Percentiles rank a stretch among this genome's conserved stretches.
Conservation (phyloP, 2,113 vertebrate species). For the Tetrax tetrax region DNA sequence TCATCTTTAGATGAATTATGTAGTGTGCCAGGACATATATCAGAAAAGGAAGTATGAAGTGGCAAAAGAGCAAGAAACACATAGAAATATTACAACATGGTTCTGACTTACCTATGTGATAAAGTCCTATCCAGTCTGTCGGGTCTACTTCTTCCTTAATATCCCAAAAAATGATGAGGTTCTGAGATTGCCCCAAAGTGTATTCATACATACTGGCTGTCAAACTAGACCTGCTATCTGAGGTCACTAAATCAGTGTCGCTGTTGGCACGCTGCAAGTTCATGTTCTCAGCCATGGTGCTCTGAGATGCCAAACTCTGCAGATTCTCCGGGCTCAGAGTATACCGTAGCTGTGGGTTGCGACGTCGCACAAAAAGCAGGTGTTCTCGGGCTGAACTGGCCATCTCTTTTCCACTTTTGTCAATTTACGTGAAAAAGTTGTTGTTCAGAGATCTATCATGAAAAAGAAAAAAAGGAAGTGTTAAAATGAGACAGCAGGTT, state of each 20-base stretch:
- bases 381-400: conserved; percentile 89
- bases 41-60: neutral
- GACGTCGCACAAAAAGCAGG: conserved; percentile 86
- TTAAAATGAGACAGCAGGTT: neutral
- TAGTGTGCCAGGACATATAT: neutral
- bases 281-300: conserved; percentile 77
- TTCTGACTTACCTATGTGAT: conserved; percentile 91
- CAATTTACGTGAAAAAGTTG: conserved; percentile 39
- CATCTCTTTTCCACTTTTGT: conserved; percentile 61
- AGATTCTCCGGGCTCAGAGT: conserved; percentile 96
- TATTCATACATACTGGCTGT: conserved; percentile 94
- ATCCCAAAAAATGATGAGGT: conserved; percentile 98
- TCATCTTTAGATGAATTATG: neutral
- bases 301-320: conserved; percentile 87
- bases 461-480: neutral
- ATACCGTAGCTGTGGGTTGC: conserved; percentile 91
- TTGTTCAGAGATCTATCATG: conserved; percentile 49
- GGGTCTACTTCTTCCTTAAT: conserved; percentile 99
- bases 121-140: conserved; percentile 98
- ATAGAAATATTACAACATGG: neutral
- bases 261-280: conserved; percentile 92
- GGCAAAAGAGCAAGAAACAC: neutral
- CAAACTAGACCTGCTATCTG: conserved; percentile 92
- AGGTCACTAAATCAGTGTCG: conserved; percentile 95
- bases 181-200: conserved; percentile 89